Evolutionary conservation across 2,888 invertebrate species (phyloP), one percentile per base, ranked within the genome.

Genomic region (Parthenolecanium corni): DNA sequence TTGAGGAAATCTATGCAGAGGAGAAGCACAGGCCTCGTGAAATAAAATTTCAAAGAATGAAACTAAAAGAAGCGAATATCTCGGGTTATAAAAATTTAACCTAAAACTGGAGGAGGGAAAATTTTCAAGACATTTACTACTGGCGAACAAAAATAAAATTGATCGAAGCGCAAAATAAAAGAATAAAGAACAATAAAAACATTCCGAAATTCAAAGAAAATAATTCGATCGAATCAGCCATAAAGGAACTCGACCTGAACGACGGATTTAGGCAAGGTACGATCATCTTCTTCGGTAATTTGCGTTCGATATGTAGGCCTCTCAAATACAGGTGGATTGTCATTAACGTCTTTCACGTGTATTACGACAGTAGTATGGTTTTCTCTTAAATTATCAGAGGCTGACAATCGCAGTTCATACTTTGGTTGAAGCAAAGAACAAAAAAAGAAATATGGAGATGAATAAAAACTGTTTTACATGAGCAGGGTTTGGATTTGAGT

Each of bases 241-340:
- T 14, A 16, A 44, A 2, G 21, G 1, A 49, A 49, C 23, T 47
- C 36, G 70, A 77, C 93, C 92, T 89, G 89, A 71, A 94, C 79
- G 70, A 94, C 90, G 71, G 89, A 86, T 76, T 93, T 93, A 68
- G 93, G 93, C 71, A 93, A 81, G 76, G 90, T 91, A 71, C 92
- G 82, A 79, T 93, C 92, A 74, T 93, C 93, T 76, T 93, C 93
- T 76, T 93, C 93, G 47, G 92, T 93, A 76, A 94, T 93, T 78
- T 93, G 92, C 57, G 93, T 91, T 72, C 91, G 84, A 78, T 93
- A 94, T 64, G 90, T 91, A 58, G 93, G 92, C 68, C 92, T 79
- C 76, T 92, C 91, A 77, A 97, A 97, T 69, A 91, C 90, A 2
- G 96, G 96, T 49, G 94, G 90, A 79, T 96, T 96, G 80, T 97